These are phyloP conservation scores for Parnassius smintheus DNA, from an alignment of 2,888 invertebrate genomes.

Conservation along the genomic window DNA sequence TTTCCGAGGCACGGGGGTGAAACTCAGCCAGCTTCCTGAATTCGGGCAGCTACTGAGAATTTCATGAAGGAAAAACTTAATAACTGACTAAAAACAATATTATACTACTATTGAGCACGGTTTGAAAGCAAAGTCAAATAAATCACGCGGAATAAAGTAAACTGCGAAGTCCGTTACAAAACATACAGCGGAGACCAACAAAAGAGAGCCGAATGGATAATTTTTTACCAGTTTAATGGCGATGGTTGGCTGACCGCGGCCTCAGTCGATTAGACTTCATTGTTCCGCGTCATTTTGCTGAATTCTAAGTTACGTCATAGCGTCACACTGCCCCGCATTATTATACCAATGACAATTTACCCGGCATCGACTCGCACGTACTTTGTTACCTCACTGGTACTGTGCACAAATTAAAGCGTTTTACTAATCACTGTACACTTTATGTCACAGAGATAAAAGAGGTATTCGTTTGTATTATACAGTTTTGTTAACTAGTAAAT, in stretches of 20 bases:
- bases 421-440: neutral
- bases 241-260: conserved; percentile 5
- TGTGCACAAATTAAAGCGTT: neutral
- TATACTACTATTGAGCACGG: no score
- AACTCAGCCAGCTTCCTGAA: no score
- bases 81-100: no score
- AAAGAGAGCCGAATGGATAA: neutral
- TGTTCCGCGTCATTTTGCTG: conserved; percentile 65
- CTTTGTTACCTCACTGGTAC: neutral
- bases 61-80: no score
- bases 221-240: neutral
- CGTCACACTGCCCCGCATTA: conserved; percentile 37
- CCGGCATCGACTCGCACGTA: neutral
- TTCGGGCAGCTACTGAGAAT: no score
- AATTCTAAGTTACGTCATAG: conserved; percentile 63
- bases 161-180: conserved; percentile 2
- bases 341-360: conserved; percentile 28
- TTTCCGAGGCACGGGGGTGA: no score
- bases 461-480: neutral
- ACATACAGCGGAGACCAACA: neutral
- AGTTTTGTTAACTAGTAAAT: neutral
- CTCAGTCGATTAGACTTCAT: conserved; percentile 52
- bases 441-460: neutral
- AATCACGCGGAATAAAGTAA: neutral
- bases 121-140: neutral